Conservation (phyloP, 2,888 invertebrate genomes). For the Microctonus brassicae region DNA sequence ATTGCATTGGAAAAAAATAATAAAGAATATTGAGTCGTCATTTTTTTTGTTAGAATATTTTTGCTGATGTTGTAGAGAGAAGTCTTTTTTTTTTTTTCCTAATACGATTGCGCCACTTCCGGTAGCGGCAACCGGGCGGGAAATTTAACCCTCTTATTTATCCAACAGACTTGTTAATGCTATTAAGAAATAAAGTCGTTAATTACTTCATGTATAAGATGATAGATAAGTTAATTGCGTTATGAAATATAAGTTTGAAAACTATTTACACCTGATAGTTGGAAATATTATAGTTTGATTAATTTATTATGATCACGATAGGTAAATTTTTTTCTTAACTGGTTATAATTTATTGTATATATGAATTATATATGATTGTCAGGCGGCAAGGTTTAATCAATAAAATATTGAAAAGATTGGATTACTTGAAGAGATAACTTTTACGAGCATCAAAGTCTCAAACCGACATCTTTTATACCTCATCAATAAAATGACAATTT, state of each 20-base stretch:
- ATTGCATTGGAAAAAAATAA: too few relatives aligned
- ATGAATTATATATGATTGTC: background rate
- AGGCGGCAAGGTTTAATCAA: background rate
- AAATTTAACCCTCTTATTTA: conserved; percentile 12
- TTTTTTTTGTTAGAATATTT: background rate
- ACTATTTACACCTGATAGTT: background rate
- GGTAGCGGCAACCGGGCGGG: conserved; percentile 4
- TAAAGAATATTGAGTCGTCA: too few relatives aligned
- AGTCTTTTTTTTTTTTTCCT: background rate
- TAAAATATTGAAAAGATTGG: background rate
- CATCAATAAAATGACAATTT: conserved; percentile 5
- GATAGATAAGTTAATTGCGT: background rate
- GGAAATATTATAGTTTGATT: background rate
- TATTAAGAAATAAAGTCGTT: background rate
- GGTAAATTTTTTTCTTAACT: background rate
- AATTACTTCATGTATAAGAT: background rate
- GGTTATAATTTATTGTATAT: background rate
- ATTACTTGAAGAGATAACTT: background rate
- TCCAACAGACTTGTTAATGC: background rate
- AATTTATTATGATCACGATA: too few relatives aligned
- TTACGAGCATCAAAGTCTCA: background rate
- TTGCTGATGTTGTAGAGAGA: background rate
- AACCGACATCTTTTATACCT: background rate
- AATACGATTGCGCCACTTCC: background rate
- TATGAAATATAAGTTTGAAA: background rate